Conservation (phyloP, 2,113 vertebrate species). For the Halichoerus grypus region DNA sequence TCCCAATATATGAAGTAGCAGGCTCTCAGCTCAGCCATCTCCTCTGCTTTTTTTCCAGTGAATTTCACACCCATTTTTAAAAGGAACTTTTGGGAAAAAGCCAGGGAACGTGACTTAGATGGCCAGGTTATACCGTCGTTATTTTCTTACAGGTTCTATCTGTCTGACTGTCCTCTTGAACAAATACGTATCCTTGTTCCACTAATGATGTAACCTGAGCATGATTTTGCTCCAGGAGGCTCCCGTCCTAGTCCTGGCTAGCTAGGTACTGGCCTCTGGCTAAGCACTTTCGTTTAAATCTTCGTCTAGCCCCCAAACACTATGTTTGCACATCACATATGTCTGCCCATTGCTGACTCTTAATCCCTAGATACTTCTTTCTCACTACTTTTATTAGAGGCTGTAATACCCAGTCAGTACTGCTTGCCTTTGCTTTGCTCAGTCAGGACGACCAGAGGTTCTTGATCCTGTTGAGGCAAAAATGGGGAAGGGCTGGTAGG, state of each 20-base stretch:
- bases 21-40: background rate
- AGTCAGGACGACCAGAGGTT: background rate
- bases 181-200: background rate
- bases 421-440: slow-evolving; percentile 1
- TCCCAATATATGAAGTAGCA: background rate
- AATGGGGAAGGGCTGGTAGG: background rate
- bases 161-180: background rate
- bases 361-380: background rate
- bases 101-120: slow-evolving; percentile 6
- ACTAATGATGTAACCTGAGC: background rate
- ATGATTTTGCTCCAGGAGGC: background rate
- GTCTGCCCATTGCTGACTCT: background rate
- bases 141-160: background rate
- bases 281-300: slow-evolving; percentile 26
- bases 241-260: background rate
- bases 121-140: background rate
- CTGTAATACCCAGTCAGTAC: background rate
- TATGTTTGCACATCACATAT: slow-evolving; percentile 16
- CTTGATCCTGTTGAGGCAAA: background rate
- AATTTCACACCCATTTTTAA: slow-evolving; percentile 31
- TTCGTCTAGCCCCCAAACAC: background rate
- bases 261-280: background rate
- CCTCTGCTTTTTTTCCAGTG: background rate
- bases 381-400: background rate
- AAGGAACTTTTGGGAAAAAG: background rate